Percentiles rank a stretch among this genome's conserved stretches.
Evolutionary conservation across 2,888 invertebrate genomes (phyloP).

Genomic region (Cataglyphis albicans): DNA sequence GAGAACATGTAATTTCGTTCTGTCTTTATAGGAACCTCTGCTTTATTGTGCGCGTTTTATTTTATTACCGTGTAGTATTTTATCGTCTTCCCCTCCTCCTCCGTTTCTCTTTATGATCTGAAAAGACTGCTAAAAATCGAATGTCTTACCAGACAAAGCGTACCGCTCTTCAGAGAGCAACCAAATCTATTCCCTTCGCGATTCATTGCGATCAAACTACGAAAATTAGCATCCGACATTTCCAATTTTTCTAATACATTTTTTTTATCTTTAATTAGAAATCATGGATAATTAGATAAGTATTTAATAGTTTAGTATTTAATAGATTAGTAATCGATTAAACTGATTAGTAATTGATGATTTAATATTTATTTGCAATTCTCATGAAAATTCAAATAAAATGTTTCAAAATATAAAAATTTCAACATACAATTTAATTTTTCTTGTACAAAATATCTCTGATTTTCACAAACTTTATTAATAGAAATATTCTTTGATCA

Average conservation of each 20-base stretch:
- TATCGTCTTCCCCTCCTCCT: constrained; percentile 9
- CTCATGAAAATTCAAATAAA: not conserved
- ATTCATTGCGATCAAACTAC: not conserved
- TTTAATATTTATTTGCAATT: not conserved
- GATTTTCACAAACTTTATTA: not conserved
- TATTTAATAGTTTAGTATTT: not conserved
- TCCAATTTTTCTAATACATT: constrained; percentile 5
- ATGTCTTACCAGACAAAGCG: constrained; percentile 21
- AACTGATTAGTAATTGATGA: not conserved
- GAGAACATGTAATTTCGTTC: constrained; percentile 44
- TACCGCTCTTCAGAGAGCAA: not conserved
- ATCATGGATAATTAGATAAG: constrained; percentile 2
- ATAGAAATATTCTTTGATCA: not conserved
- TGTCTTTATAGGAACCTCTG: constrained; percentile 40
- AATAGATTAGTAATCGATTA: not conserved
- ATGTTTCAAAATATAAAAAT: not conserved
- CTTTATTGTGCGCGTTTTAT: constrained; percentile 42
- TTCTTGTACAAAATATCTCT: not conserved
- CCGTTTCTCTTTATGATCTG: constrained; percentile 6
- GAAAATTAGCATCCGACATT: constrained; percentile 3
- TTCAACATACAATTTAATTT: not conserved
- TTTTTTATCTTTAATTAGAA: not conserved
- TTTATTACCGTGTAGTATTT: constrained; percentile 49
- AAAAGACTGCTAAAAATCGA: constrained; percentile 38
- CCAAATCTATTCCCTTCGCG: constrained; percentile 1